These are phyloP conservation scores for Sebastes diploproa DNA, from an alignment of 2,797 vertebrate species.

Conservation along the genomic window DNA sequence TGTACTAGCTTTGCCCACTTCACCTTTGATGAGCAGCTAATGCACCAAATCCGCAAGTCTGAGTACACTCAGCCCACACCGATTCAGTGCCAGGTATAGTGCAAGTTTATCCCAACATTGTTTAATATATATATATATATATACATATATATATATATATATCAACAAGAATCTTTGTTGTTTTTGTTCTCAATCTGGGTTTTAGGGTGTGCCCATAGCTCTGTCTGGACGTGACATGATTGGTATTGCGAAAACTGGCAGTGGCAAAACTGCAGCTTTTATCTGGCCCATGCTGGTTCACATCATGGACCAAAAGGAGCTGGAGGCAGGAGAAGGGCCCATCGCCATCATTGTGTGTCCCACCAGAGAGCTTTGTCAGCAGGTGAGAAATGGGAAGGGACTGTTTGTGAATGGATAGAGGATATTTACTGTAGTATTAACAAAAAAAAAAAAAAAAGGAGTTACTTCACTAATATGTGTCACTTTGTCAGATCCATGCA, in stretches of 20 bases:
- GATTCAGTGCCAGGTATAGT: conserved; percentile 95
- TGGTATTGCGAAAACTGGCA: conserved; percentile 98
- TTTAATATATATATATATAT: neutral
- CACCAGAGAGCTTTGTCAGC: conserved; percentile 97
- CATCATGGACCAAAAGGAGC: conserved; percentile 99
- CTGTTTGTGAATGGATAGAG: neutral
- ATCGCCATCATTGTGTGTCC: conserved; percentile 97
- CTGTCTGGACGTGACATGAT: conserved; percentile 98
- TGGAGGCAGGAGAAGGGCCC: conserved; percentile 94
- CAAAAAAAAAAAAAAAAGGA: neutral
- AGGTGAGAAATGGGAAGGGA: conserved; percentile 77
- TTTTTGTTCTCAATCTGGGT: neutral
- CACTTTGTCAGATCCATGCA: conserved; percentile 87
- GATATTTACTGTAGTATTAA: neutral
- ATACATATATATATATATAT: no score
- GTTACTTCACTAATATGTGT: neutral
- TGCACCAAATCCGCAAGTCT: conserved; percentile 98
- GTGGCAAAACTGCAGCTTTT: conserved; percentile 97
- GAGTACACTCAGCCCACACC: conserved; percentile 98
- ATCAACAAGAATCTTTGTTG: no score
- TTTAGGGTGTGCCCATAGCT: conserved; percentile 95
- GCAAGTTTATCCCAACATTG: neutral
- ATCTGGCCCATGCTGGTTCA: conserved; percentile 99
- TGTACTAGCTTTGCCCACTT: conserved; percentile 98
- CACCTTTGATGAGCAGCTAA: conserved; percentile 95